Base-by-base conservation (phyloP, 2,797 vertebrate species). In the Coendou prehensilis region DNA sequence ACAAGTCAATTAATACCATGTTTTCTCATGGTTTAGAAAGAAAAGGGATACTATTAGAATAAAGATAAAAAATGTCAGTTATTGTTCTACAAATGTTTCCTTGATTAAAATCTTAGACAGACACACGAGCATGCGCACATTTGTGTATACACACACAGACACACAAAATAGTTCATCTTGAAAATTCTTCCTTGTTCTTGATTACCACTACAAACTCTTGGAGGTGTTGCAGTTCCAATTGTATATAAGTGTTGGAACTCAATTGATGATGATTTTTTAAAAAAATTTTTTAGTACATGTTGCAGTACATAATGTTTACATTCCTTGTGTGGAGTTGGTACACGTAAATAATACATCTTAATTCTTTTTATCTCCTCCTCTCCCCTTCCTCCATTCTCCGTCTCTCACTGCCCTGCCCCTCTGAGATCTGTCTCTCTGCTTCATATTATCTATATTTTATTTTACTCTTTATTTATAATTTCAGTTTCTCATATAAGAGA, bases 41-140 rank as follows among this genome's bases (percentile, higher is more conserved):
- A 50, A 26, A 6, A 9, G 30, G 4, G 18, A 28, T 37, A 28
- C 26, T 22, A 11, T 26, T 22, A 0, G 1, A 18, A 61, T 30
- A 41, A 71, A 28, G 18, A 54, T 41, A 73, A 87, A 50, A 93
- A 33, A 0, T 1, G 26, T 26, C 63, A 20, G 33, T 56, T 63
- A 64, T 87, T 30, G 26, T 50, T 90, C 92, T 78, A 47, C 8
- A 61, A 83, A 41, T 11, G 50, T n/a, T 81, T 79, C 82, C n/a
- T 73, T 81, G 30, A 79, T 80, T 87, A 88, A 88, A 96, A 52
- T 88, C 69, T 92, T 78, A 57, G 76, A 50, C 15, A 59, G 18
- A 80, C 5, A 56, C 52, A 56, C 17, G n/a, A 1, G 10, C 7
- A 20, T 9, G 33, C 30, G 3, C 50, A 20, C 17, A 20, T 47